Evolutionary conservation across 2,797 vertebrate species (phyloP), one percentile per base, ranked within the genome.

Genomic region (Sternotherus odoratus): DNA sequence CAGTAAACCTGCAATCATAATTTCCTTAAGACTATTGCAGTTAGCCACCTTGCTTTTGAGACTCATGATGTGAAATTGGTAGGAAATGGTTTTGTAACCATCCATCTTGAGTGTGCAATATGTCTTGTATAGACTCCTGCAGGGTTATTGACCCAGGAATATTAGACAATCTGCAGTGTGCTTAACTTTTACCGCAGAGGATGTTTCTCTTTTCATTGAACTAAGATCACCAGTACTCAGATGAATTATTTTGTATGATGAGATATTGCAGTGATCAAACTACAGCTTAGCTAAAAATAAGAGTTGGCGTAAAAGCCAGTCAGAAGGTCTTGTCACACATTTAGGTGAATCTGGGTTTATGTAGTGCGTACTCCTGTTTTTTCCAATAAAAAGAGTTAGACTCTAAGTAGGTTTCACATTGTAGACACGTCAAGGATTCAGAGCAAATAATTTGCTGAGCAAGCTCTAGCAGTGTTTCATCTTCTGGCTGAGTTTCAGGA

Each of bases 401-500:
- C 30, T 50, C 12, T 24, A 63, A 79, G 56, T 46, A 48, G 21
- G 53, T 15, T 95, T 95, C 2, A 19, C 75, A 7, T 66, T 81
- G 51, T 82, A 56, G 53, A 78, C 53, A 86, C 48, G 33, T 30
- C 21, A 82, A 0, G 49, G 49, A 53, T 80, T 92, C 83, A 77
- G 57, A 54, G 48, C 54, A 83, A 57, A 91, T 63, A 48, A 12
- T 86, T 74, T 93, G 92, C 94, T 94, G 92, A 88, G 80, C 63
- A 82, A 50, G 78, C 72, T 93, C 72, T 90, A 81, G 78, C 84
- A 77, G 79, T 16, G 36, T 82, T 95, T 81, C 48, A 21, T 81
- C 60, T 15, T 82, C 77, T 92, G 91, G 91, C 89, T 85, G 1
- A 78, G 79, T 94, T 96, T 92, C 93, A 91, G 95, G 90, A 96